phyloP scores from a whole-genome alignment of 2,888 invertebrate genomes.

The Fissipunctia ypsillon region DNA sequence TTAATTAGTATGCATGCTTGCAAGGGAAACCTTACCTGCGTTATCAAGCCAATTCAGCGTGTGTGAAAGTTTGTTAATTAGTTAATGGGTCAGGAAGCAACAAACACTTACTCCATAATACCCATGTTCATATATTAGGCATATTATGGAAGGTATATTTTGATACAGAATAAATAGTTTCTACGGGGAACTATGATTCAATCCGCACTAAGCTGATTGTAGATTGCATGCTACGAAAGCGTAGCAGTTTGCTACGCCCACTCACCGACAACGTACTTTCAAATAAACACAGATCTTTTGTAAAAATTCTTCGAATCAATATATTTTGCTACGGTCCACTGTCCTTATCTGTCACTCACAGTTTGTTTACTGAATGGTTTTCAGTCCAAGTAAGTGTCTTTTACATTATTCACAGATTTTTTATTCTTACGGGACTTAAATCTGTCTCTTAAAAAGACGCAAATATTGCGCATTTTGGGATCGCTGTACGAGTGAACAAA shows the following conservation, averaged over 20 bases:
- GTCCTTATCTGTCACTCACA: conserved; percentile 22
- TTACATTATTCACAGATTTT: conserved; percentile 23
- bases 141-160: conserved; percentile 10
- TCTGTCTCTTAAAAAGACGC: conserved; percentile 2
- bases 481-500: neutral
- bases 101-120: conserved; percentile 35
- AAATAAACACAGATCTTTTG: conserved; percentile 7
- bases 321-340: neutral
- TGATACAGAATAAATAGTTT: neutral
- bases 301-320: neutral
- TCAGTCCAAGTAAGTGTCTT: conserved; percentile 11
- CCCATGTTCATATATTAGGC: conserved; percentile 1
- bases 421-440: conserved; percentile 1
- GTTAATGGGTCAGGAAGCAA: conserved; percentile 47
- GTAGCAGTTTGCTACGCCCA: conserved; percentile 2
- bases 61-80: conserved; percentile 59
- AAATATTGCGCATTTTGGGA: conserved; percentile 2
- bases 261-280: neutral
- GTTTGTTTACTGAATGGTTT: conserved; percentile 24
- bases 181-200: neutral
- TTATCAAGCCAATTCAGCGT: conserved; percentile 49
- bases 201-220: neutral
- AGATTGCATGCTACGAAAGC: conserved; percentile 17
- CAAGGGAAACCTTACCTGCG: conserved; percentile 43
- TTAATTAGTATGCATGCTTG: too few species aligned